These are phyloP conservation scores for Triplophysa siluroides DNA, from an alignment of 2,113 vertebrate species.

Conservation along the genomic window DNA sequence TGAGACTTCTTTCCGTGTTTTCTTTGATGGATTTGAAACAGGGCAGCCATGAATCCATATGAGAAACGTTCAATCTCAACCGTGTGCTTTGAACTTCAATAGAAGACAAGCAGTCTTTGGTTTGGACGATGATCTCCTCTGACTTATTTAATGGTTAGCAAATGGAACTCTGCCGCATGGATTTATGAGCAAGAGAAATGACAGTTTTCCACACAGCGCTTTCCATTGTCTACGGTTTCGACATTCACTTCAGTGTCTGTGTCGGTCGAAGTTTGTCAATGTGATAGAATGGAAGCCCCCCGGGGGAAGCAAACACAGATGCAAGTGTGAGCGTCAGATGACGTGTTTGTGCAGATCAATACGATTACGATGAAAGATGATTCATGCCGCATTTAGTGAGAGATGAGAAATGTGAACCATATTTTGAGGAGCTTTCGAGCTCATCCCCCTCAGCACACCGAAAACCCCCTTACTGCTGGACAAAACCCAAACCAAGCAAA, in stretches of 20 bases:
- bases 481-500: conserved; percentile 69
- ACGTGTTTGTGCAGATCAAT: conserved; percentile 33
- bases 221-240: conserved; percentile 35
- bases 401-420: conserved; percentile 67
- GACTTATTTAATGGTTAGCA: conserved; percentile 30
- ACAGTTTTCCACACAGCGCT: conserved; percentile 9
- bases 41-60: conserved; percentile 18
- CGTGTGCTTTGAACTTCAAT: conserved; percentile 21
- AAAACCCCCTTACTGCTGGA: conserved; percentile 59
- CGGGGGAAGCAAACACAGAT: neutral
- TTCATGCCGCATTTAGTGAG: conserved; percentile 63
- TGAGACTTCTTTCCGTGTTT: neutral
- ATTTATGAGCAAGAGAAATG: conserved; percentile 19
- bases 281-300: neutral
- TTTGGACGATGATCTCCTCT: conserved; percentile 31
- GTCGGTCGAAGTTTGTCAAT: neutral
- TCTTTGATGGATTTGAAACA: conserved; percentile 18
- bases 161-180: conserved; percentile 13
- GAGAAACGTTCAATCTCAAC: conserved; percentile 16
- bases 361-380: conserved; percentile 58
- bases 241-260: conserved; percentile 3
- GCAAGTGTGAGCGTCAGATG: conserved; percentile 4
- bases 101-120: neutral
- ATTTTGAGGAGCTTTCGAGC: conserved; percentile 62
- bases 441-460: conserved; percentile 27